These are phyloP conservation scores for Intellagama lesueurii DNA, from an alignment of 2,797 vertebrate species.

Conservation along the genomic window DNA sequence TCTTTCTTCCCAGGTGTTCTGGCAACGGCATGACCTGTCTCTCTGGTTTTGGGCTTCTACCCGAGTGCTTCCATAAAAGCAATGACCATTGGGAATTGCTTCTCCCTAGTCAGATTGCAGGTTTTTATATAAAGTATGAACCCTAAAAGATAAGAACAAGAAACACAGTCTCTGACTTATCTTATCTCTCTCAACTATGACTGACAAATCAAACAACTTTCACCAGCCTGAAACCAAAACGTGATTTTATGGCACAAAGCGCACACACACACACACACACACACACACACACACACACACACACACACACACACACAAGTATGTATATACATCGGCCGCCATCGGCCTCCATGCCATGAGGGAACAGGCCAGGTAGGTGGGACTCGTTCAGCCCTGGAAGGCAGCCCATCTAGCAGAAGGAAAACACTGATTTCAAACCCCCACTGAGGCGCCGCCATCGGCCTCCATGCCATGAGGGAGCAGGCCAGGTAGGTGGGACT, in stretches of 20 bases:
- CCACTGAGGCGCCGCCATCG: no score
- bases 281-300: no score
- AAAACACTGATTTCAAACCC: no score
- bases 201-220: constrained; percentile 32
- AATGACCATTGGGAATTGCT: constrained; percentile 47
- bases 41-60: constrained; percentile 73
- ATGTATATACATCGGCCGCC: no score
- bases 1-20: constrained; percentile 63
- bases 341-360: no score
- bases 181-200: constrained; percentile 38
- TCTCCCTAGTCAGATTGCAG: constrained; percentile 62
- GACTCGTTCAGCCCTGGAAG: no score
- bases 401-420: no score
- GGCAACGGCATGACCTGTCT: constrained; percentile 65
- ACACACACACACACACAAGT: no score
- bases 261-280: no score
- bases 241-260: constrained; percentile 39
- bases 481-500: no score
- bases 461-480: no score
- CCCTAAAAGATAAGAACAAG: constrained; percentile 58
- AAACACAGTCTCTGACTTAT: neutral
- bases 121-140: constrained; percentile 59
- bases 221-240: constrained; percentile 47
- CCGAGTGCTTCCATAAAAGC: constrained; percentile 72
- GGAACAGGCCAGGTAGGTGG: no score